Conservation (phyloP, 1,140 invertebrate genomes). For the Paramacrobiotus metropolitanus region DNA sequence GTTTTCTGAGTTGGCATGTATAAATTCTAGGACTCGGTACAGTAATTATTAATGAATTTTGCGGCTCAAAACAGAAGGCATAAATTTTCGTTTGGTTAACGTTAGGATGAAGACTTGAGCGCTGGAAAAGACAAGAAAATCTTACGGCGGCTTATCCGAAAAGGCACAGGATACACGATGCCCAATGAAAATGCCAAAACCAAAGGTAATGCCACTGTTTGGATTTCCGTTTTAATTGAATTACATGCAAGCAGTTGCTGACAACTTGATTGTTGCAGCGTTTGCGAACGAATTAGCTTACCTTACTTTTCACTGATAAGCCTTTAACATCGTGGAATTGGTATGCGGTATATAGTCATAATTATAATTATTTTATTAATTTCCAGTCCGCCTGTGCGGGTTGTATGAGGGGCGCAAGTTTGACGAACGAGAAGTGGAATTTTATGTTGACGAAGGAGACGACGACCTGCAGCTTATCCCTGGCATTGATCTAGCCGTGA, state of each 20-base stretch:
- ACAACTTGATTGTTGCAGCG: no score
- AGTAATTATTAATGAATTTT: background rate
- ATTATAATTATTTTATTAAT: no score
- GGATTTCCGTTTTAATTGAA: no score
- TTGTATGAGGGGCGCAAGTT: conserved; percentile 38
- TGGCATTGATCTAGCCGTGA: conserved; percentile 59
- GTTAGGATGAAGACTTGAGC: conserved; percentile 53
- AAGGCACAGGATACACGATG: conserved; percentile 37
- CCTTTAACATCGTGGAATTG: no score
- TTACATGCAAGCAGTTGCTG: no score
- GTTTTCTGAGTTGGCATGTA: no score
- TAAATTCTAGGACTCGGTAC: no score
- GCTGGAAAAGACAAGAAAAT: conserved; percentile 57
- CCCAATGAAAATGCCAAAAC: no score
- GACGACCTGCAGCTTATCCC: conserved; percentile 44
- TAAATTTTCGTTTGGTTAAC: conserved; percentile 8
- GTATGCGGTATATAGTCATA: no score
- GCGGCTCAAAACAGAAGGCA: background rate
- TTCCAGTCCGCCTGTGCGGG: conserved; percentile 52
- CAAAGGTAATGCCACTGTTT: no score
- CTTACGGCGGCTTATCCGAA: conserved; percentile 37
- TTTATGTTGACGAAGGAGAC: conserved; percentile 59
- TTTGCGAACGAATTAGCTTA: no score
- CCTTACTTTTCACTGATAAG: no score
- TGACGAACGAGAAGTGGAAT: conserved; percentile 49